These are phyloP conservation scores for Pseudococcus viburni DNA, from an alignment of 2,888 invertebrate genomes.

Conservation along the genomic window DNA sequence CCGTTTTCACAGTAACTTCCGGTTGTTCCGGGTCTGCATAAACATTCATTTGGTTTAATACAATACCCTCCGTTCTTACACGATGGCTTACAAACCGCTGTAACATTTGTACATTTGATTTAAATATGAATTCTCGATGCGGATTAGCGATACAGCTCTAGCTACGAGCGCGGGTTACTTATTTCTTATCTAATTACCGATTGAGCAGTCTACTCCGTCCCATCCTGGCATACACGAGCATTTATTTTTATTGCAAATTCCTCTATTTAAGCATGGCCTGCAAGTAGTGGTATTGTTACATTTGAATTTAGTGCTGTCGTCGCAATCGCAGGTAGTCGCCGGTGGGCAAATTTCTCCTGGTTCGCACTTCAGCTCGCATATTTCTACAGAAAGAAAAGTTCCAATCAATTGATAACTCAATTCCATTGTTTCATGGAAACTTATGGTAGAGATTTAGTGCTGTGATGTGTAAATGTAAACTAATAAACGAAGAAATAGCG, in stretches of 20 bases:
- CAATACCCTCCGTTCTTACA: conserved; percentile 70
- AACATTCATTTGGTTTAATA: conserved; percentile 69
- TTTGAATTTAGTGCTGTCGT: conserved; percentile 34
- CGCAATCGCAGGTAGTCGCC: conserved; percentile 62
- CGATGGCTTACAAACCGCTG: conserved; percentile 70
- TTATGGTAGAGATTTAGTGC: background rate
- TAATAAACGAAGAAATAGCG: background rate
- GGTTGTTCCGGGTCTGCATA: conserved; percentile 69
- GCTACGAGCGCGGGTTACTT: too few species aligned
- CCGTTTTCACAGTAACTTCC: conserved; percentile 70
- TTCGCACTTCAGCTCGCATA: conserved; percentile 61
- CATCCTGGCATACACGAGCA: conserved; percentile 60
- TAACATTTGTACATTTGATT: conserved; percentile 64
- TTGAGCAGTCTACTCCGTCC: conserved; percentile 62
- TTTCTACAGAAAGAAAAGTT: conserved; percentile 8
- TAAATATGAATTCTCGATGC: background rate
- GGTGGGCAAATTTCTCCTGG: conserved; percentile 60
- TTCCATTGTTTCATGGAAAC: background rate
- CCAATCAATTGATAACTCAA: background rate
- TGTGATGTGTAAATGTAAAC: background rate
- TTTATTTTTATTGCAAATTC: conserved; percentile 51
- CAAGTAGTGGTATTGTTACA: conserved; percentile 43
- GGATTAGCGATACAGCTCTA: background rate
- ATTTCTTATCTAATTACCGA: conserved; percentile 53
- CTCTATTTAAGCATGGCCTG: conserved; percentile 58